Percentiles rank a stretch among this genome's conserved stretches.
phyloP scores from a whole-genome alignment of 2,888 invertebrate genomes.

The Stegophylla sp. region DNA sequence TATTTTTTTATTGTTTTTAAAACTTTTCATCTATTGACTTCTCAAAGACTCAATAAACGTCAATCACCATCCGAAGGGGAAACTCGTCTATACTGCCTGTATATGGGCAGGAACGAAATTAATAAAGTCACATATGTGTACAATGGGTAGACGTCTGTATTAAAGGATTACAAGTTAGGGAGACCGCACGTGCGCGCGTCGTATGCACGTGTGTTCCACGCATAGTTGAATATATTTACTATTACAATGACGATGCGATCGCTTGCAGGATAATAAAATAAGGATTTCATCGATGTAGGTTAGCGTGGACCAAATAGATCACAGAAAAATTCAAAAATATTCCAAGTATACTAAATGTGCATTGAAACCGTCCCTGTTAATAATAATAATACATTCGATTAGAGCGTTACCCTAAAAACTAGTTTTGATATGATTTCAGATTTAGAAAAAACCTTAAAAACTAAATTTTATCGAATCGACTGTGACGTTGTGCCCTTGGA shows the following conservation, averaged over 20 bases:
- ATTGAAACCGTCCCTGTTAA: too few relatives aligned
- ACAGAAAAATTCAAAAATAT: not conserved
- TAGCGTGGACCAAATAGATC: not conserved
- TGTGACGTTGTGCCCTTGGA: too few relatives aligned
- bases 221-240: slow-evolving; percentile 48
- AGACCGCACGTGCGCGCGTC: slow-evolving; percentile 51
- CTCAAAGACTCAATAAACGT: slow-evolving; percentile 44
- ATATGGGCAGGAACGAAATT: slow-evolving; percentile 16
- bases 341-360: too few relatives aligned
- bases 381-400: too few relatives aligned
- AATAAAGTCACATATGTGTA: slow-evolving; percentile 55
- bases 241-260: slow-evolving; percentile 11
- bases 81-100: not conserved
- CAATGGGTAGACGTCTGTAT: slow-evolving; percentile 38
- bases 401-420: too few relatives aligned
- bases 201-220: slow-evolving; percentile 40
- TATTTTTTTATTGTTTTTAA: not conserved
- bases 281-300: slow-evolving; percentile 10
- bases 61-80: slow-evolving; percentile 32
- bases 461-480: too few relatives aligned
- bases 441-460: too few relatives aligned
- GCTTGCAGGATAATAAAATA: not conserved
- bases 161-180: slow-evolving; percentile 43
- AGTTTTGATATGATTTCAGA: too few relatives aligned
- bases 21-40: slow-evolving; percentile 1